Percentiles rank a stretch among this genome's conserved stretches.
phyloP scores from a whole-genome alignment of 2,113 vertebrate species.

The Choloepus hoffmanni region DNA sequence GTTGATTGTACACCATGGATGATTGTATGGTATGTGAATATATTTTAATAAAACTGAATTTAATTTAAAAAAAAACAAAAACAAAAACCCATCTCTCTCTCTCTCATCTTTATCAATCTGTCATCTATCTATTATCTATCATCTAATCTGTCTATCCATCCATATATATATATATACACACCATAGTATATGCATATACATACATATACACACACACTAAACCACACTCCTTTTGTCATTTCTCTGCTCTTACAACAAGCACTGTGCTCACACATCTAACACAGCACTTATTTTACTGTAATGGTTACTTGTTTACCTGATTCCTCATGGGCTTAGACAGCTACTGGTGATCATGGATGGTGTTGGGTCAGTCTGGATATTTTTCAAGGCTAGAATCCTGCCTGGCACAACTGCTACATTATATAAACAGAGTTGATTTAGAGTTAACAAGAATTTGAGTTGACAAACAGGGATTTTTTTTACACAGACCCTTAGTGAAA shows the following conservation, averaged over 20 bases:
- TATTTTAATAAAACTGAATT: no score
- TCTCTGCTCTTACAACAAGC: neutral
- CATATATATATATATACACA: neutral
- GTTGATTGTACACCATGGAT: no score
- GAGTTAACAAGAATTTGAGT: slow-evolving; percentile 6
- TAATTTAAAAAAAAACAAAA: no score
- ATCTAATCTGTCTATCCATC: neutral
- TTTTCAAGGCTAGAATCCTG: slow-evolving; percentile 34
- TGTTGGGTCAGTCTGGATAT: neutral
- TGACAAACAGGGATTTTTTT: neutral
- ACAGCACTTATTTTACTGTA: neutral
- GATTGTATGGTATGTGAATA: no score
- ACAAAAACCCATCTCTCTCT: no score
- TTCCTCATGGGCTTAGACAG: neutral
- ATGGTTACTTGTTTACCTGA: neutral
- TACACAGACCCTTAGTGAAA: neutral
- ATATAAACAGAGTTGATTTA: slow-evolving; percentile 34
- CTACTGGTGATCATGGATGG: neutral
- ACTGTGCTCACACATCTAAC: neutral
- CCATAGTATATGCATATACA: rapidly evolving
- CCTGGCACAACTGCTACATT: slow-evolving; percentile 6
- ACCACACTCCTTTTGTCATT: neutral
- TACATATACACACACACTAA: neutral
- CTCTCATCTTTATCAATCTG: no score
- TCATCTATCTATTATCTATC: no score